Evolutionary conservation across 1,140 invertebrate species (phyloP).

Genomic region (Drosophila auraria): DNA sequence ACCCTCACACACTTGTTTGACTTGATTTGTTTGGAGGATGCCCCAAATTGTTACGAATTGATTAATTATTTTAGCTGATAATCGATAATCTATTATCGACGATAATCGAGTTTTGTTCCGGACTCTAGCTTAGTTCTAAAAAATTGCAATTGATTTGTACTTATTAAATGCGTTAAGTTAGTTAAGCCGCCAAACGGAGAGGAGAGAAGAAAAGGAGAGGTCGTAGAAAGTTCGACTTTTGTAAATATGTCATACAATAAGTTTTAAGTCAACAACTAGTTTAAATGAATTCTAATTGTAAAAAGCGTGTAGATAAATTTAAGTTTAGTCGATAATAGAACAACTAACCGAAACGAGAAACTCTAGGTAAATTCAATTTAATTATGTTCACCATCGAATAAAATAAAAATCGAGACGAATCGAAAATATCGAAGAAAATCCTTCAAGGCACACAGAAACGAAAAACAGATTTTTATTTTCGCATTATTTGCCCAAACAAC

Average conservation of each 20-base stretch:
- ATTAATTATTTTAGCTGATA: slow-evolving; percentile 61
- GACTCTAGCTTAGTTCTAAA: slow-evolving; percentile 61
- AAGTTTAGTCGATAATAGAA: slow-evolving; percentile 71
- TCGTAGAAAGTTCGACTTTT: slow-evolving; percentile 62
- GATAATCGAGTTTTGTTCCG: slow-evolving; percentile 59
- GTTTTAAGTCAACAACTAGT: slow-evolving; percentile 77
- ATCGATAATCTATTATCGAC: slow-evolving; percentile 48
- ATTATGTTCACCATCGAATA: slow-evolving; percentile 72
- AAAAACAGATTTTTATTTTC: slow-evolving; percentile 48
- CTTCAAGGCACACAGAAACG: slow-evolving; percentile 49
- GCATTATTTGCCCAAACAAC: slow-evolving; percentile 22
- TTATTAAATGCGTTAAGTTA: slow-evolving; percentile 77
- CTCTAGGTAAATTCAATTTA: slow-evolving; percentile 74
- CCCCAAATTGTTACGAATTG: slow-evolving; percentile 64
- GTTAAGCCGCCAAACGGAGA: slow-evolving; percentile 34
- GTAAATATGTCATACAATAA: slow-evolving; percentile 81
- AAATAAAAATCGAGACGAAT: slow-evolving; percentile 49
- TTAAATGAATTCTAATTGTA: slow-evolving; percentile 77
- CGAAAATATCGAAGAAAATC: slow-evolving; percentile 56
- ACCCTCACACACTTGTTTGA: slow-evolving; percentile 43
- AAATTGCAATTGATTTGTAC: slow-evolving; percentile 74
- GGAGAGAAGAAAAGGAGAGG: slow-evolving; percentile 23
- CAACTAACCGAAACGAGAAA: slow-evolving; percentile 48
- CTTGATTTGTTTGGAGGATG: slow-evolving; percentile 59
- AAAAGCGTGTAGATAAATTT: slow-evolving; percentile 74